These are phyloP conservation scores for Neoseiulus cucumeris DNA, from an alignment of 1,140 invertebrate genomes.

Conservation along the genomic window DNA sequence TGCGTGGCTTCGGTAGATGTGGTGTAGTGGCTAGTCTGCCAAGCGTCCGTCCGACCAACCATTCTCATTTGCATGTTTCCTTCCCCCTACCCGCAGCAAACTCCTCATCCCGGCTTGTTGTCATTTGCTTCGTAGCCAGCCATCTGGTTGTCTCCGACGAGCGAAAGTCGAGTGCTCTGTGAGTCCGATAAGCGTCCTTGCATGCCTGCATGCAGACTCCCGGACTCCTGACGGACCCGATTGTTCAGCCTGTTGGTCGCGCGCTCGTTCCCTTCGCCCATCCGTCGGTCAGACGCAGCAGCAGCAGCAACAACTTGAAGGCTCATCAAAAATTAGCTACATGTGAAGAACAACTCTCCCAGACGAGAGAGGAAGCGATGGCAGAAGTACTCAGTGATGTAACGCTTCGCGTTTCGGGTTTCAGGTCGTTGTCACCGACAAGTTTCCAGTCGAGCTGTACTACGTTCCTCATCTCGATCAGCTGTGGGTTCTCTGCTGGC, in stretches of 20 bases:
- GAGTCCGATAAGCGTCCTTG: not conserved
- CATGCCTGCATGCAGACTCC: not conserved
- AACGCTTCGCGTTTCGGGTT: not conserved
- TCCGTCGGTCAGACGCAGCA: too few species aligned
- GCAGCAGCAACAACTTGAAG: too few species aligned
- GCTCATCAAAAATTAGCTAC: too few species aligned
- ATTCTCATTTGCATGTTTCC: too few species aligned
- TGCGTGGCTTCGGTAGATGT: too few species aligned
- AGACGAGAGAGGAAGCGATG: not conserved
- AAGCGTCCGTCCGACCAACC: too few species aligned
- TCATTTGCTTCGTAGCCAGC: too few species aligned
- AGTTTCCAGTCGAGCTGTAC: constrained; percentile 46
- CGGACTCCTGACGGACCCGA: not conserved
- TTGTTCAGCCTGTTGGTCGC: too few species aligned
- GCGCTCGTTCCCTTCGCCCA: too few species aligned
- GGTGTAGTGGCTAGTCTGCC: too few species aligned
- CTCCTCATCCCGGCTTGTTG: too few species aligned
- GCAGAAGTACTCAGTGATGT: not conserved
- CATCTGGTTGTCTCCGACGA: not conserved
- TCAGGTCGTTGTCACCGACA: constrained; percentile 50
- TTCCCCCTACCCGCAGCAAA: too few species aligned
- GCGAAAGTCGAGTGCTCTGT: not conserved
- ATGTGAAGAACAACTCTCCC: not conserved
- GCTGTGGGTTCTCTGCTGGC: constrained; percentile 57
- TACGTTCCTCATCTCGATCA: constrained; percentile 53